These are phyloP conservation scores for Panagrolaimus sp. DNA, from an alignment of 1,140 invertebrate genomes.

Conservation along the genomic window DNA sequence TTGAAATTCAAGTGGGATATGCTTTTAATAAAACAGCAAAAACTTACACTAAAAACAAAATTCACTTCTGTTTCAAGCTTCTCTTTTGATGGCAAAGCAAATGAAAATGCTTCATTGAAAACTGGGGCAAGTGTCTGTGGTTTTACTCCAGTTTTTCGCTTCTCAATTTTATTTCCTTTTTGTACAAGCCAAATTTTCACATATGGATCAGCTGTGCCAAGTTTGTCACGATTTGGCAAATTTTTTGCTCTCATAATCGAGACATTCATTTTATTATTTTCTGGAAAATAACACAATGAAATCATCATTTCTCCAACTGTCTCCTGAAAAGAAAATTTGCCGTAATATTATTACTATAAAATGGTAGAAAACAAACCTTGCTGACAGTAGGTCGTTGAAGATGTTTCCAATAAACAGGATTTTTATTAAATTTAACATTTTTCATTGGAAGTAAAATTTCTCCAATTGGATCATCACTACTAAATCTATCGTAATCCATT, in stretches of 20 bases:
- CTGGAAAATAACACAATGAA: slow-evolving; percentile 74
- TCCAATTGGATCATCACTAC: slow-evolving; percentile 88
- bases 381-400: slow-evolving; percentile 50
- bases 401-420: slow-evolving; percentile 55
- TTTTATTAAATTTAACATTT: slow-evolving; percentile 68
- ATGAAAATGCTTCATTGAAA: slow-evolving; percentile 71
- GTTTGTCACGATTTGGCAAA: slow-evolving; percentile 40
- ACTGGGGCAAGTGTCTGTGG: slow-evolving; percentile 84
- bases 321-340: slow-evolving; percentile 63
- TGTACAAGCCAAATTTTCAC: slow-evolving; percentile 93
- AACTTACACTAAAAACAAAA: slow-evolving; percentile 46
- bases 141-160: slow-evolving; percentile 88
- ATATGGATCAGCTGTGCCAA: slow-evolving; percentile 76
- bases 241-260: slow-evolving; percentile 67
- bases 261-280: slow-evolving; percentile 71
- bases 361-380: slow-evolving; percentile 24
- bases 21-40: slow-evolving; percentile 16
- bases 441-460: slow-evolving; percentile 85
- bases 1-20: background rate
- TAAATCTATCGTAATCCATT: slow-evolving; percentile 90
- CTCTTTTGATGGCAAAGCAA: slow-evolving; percentile 67
- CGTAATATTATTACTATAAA: slow-evolving; percentile 16
- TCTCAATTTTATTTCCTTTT: slow-evolving; percentile 84
- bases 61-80: slow-evolving; percentile 64
- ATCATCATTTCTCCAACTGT: slow-evolving; percentile 73